Evolutionary conservation across 2,797 vertebrate species (phyloP).

Genomic region (Malacoraja senta): DNA sequence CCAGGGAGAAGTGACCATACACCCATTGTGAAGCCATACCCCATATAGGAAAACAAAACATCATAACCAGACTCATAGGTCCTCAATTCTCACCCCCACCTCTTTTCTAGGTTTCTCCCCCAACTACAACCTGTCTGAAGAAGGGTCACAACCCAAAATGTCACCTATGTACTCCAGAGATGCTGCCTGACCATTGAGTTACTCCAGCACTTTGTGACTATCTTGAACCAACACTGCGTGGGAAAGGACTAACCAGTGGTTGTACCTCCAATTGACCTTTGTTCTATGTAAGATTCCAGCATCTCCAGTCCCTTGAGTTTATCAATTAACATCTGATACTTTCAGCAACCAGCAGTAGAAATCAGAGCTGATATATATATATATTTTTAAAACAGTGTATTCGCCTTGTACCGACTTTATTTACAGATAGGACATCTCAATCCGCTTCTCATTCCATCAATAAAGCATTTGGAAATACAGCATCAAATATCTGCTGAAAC

Average conservation of each 20-base stretch:
- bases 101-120: too few relatives aligned
- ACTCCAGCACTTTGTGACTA: too few relatives aligned
- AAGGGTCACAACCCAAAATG: too few relatives aligned
- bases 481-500: too few relatives aligned
- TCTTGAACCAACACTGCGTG: too few relatives aligned
- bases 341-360: neutral
- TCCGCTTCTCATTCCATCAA: neutral
- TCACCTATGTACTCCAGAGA: too few relatives aligned
- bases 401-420: neutral
- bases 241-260: too few relatives aligned
- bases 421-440: neutral
- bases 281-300: too few relatives aligned
- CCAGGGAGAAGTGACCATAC: neutral
- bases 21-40: neutral
- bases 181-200: too few relatives aligned
- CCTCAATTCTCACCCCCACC: too few relatives aligned
- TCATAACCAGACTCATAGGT: neutral
- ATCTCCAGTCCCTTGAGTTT: neutral
- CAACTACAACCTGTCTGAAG: too few relatives aligned
- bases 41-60: neutral
- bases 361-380: neutral
- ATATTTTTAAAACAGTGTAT: neutral
- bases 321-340: neutral
- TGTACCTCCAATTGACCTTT: too few relatives aligned
- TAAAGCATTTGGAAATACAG: neutral